Conservation (phyloP, 2,797 vertebrate genomes). For the Onychomys arenicola region DNA sequence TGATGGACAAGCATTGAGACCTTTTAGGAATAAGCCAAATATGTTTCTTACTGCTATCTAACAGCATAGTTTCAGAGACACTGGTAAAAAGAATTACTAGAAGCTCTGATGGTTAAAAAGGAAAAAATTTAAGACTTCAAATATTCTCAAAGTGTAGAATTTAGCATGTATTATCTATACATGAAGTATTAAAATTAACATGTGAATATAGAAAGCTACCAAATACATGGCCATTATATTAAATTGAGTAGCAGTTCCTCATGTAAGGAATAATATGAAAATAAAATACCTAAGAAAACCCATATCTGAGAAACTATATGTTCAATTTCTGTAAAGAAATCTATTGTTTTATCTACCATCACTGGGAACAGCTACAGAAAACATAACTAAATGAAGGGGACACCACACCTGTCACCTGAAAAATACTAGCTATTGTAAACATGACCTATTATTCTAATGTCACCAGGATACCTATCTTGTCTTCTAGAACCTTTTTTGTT, state of each 20-base stretch:
- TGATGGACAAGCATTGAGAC: neutral
- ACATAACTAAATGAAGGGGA: neutral
- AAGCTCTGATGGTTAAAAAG: neutral
- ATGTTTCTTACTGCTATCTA: neutral
- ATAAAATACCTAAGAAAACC: constrained; percentile 35
- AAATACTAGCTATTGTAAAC: neutral
- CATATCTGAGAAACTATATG: neutral
- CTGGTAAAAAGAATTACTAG: neutral
- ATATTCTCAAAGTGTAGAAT: constrained; percentile 5
- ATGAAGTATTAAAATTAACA: constrained; percentile 36
- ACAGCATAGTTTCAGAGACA: neutral
- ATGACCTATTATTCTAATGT: neutral
- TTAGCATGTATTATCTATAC: neutral
- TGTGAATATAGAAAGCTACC: neutral
- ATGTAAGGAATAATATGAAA: neutral
- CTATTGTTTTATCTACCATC: neutral
- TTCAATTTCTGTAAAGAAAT: neutral
- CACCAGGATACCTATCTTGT: neutral
- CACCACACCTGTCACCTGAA: neutral
- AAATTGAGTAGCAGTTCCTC: neutral
- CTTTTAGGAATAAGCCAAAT: neutral
- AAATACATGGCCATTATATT: neutral
- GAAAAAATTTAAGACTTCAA: neutral
- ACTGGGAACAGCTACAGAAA: neutral
- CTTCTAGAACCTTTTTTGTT: neutral